phyloP scores from a whole-genome alignment of 2,888 invertebrate genomes.

The Priocnemis perturbator region DNA sequence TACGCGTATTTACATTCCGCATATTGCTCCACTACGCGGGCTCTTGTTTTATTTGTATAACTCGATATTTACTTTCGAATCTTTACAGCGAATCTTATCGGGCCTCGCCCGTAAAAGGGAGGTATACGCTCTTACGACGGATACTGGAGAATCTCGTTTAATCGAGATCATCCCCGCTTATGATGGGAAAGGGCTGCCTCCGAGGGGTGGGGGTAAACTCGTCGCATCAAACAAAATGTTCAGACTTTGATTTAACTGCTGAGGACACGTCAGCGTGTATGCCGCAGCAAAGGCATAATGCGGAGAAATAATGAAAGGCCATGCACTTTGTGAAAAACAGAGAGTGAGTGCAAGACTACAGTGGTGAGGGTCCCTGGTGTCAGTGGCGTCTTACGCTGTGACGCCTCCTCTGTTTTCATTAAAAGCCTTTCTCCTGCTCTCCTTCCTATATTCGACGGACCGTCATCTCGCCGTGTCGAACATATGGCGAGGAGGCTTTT shows the following conservation, averaged over 20 bases:
- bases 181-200: constrained; percentile 21
- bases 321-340: constrained; percentile 47
- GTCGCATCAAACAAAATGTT: no score
- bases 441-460: constrained; percentile 15
- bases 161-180: constrained; percentile 28
- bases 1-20: no score
- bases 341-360: constrained; percentile 34
- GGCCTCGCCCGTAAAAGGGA: not conserved
- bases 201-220: no score
- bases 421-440: constrained; percentile 51
- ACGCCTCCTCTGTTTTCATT: constrained; percentile 62
- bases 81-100: not conserved
- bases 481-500: no score
- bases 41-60: not conserved
- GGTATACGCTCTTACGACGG: not conserved
- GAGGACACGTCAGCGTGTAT: constrained; percentile 17
- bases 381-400: constrained; percentile 57
- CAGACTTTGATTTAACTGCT: constrained; percentile 59
- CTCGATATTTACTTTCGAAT: constrained; percentile 20
- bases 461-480: not conserved
- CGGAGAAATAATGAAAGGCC: constrained; percentile 60
- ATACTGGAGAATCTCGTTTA: constrained; percentile 22
- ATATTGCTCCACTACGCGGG: no score
- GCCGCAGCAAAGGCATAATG: constrained; percentile 49
- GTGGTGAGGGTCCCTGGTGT: constrained; percentile 44